Evolutionary conservation across 2,797 vertebrate species (phyloP).

Genomic region (Galago senegalensis): DNA sequence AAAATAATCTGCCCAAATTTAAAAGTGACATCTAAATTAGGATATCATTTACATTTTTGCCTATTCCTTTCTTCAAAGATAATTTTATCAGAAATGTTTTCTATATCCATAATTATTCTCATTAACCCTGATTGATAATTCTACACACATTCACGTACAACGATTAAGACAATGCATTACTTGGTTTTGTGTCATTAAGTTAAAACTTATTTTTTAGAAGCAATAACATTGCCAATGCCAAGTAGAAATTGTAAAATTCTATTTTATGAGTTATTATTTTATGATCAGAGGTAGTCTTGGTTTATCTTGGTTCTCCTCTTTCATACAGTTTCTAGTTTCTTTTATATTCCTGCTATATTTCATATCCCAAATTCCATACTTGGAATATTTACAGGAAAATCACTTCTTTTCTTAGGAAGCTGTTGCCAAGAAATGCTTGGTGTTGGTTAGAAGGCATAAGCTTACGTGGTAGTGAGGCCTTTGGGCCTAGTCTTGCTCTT

Average conservation of each 20-base stretch:
- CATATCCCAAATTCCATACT: not conserved
- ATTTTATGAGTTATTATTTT: conserved; percentile 3
- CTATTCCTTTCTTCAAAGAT: not conserved
- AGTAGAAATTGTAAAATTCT: not conserved
- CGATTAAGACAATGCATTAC: not conserved
- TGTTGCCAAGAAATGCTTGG: not conserved
- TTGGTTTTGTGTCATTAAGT: not conserved
- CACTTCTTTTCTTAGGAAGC: not conserved
- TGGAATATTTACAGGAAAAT: not conserved
- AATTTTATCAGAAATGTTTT: not conserved
- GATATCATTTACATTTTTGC: not conserved
- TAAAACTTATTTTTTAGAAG: not conserved
- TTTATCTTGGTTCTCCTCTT: not conserved
- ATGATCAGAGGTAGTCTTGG: not conserved
- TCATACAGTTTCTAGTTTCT: not conserved
- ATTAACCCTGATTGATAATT: not conserved
- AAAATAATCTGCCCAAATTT: not conserved
- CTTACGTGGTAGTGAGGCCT: not conserved
- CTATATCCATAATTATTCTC: not conserved
- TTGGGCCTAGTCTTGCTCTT: not conserved
- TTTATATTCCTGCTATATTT: not conserved
- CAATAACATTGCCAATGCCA: not conserved
- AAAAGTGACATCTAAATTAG: not conserved
- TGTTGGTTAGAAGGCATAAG: not conserved
- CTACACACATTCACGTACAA: too few species aligned